Percentiles rank a stretch among this genome's conserved stretches.
These are phyloP conservation scores for Tenthredo distinguenda DNA, from an alignment of 2,888 invertebrate genomes.

Conservation along the genomic window DNA sequence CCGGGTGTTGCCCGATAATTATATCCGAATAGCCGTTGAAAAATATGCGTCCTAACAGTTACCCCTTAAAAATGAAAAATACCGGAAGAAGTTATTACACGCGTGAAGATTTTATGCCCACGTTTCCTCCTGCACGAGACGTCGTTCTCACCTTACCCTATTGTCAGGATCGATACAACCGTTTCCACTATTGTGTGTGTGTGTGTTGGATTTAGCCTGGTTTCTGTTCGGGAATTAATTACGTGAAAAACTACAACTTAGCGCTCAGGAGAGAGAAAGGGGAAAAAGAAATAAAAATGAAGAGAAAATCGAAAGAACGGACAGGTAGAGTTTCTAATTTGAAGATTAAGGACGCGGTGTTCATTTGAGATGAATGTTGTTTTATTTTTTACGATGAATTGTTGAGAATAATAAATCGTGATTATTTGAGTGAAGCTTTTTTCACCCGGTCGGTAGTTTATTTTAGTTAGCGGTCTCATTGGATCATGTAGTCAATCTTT, in stretches of 20 bases:
- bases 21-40: conserved; percentile 20
- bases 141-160: conserved; percentile 2
- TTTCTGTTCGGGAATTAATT: not conserved
- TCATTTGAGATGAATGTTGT: not conserved
- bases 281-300: not conserved
- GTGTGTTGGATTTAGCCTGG: not conserved
- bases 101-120: conserved; percentile 34
- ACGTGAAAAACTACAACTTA: not conserved
- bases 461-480: conserved; percentile 77
- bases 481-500: conserved; percentile 70
- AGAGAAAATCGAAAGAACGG: not conserved
- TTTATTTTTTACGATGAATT: conserved; percentile 65
- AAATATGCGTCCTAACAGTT: not conserved
- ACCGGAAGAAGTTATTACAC: conserved; percentile 31
- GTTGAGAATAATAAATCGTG: conserved; percentile 77
- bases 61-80: not conserved
- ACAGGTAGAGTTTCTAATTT: not conserved
- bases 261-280: not conserved
- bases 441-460: conserved; percentile 72
- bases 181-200: not conserved
- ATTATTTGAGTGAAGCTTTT: conserved; percentile 77
- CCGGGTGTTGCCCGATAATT: conserved; percentile 9
- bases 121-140: conserved; percentile 28
- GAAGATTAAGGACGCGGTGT: not conserved
- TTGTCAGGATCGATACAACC: conserved; percentile 1